Evolutionary conservation across 2,113 vertebrate genomes (phyloP).

Genomic region (Polyodon spathula): DNA sequence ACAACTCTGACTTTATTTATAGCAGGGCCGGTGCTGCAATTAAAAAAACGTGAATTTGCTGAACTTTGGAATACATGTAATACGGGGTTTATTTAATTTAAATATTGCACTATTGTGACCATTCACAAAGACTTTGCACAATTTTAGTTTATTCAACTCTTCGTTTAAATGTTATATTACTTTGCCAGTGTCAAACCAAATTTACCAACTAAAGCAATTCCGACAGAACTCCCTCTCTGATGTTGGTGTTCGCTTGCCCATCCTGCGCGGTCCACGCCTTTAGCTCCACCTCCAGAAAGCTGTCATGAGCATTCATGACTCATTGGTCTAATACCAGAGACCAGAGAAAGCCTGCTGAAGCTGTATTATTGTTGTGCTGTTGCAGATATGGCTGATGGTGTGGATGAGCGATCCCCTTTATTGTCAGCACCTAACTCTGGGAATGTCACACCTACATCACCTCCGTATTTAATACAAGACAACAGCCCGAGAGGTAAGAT

Average conservation of each 20-base stretch:
- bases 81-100: no score
- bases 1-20: no score
- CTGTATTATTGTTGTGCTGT: conserved; percentile 4
- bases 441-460: conserved; percentile 76
- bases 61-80: no score
- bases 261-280: neutral
- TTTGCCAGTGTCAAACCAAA: neutral
- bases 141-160: no score
- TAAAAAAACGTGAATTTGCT: no score
- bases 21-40: no score
- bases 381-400: conserved; percentile 47
- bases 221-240: neutral
- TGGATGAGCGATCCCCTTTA: conserved; percentile 85
- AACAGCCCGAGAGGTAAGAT: conserved; percentile 77
- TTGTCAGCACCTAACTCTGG: conserved; percentile 77
- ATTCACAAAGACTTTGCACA: no score
- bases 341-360: conserved; percentile 19
- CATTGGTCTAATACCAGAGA: conserved; percentile 30
- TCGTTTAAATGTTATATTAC: no score
- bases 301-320: conserved; percentile 24
- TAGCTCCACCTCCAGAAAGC: conserved; percentile 29
- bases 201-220: neutral
- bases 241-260: neutral
- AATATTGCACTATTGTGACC: no score
- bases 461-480: conserved; percentile 72